These are phyloP conservation scores for Lasius fuliginosus DNA, from an alignment of 2,888 invertebrate species.

Conservation along the genomic window DNA sequence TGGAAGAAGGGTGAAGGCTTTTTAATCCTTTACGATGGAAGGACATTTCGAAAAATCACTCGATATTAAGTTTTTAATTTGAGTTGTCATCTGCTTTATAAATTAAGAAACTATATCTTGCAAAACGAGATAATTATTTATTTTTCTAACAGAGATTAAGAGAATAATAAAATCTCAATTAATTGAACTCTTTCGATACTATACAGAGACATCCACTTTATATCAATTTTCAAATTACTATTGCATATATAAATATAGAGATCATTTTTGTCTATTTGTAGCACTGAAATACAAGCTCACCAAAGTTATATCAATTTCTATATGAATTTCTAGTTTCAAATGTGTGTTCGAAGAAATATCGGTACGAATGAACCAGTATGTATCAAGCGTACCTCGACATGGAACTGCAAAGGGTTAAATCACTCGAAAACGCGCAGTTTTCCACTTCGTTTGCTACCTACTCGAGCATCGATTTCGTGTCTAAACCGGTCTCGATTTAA, in stretches of 20 bases:
- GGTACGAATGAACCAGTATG: neutral
- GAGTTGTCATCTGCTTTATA: neutral
- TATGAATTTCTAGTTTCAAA: neutral
- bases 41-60: constrained; percentile 11
- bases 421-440: constrained; percentile 32
- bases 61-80: constrained; percentile 5
- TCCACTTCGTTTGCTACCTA: constrained; percentile 35
- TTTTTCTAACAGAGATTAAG: neutral
- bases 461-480: constrained; percentile 38
- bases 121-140: neutral
- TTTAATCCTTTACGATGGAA: neutral
- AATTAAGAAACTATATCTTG: neutral
- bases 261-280: neutral
- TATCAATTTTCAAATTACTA: neutral
- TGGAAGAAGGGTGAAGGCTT: constrained; percentile 15
- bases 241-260: neutral
- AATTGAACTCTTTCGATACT: neutral
- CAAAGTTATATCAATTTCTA: neutral
- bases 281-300: neutral
- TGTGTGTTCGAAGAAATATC: neutral
- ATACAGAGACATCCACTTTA: neutral
- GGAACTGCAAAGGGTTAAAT: constrained; percentile 16
- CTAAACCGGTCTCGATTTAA: constrained; percentile 46
- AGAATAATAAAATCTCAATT: neutral
- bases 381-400: neutral